Conservation (phyloP, 1,140 invertebrate species). For the Battus philenor region DNA sequence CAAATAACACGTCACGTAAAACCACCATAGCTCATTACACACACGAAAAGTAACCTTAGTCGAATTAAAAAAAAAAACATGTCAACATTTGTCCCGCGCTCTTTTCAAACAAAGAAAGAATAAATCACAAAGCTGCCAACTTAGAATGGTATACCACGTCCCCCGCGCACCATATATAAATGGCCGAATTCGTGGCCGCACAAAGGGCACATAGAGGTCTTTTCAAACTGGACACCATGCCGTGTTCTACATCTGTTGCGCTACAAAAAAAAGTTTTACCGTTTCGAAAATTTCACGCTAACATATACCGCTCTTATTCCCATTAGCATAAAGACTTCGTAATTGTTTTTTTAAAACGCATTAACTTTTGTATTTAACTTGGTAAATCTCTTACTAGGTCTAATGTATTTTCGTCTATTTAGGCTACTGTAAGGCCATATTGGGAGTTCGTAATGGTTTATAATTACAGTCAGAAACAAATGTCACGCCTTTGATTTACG, state of each 20-base stretch:
- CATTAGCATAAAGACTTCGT: slow-evolving; percentile 19
- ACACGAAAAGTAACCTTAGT: slow-evolving; percentile 41
- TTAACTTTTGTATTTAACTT: neutral
- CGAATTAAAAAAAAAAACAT: slow-evolving; percentile 43
- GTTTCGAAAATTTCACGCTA: slow-evolving; percentile 16
- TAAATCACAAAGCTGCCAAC: slow-evolving; percentile 45
- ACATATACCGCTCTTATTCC: slow-evolving; percentile 18
- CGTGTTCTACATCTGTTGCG: slow-evolving; percentile 52
- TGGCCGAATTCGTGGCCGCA: slow-evolving; percentile 27
- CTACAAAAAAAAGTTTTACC: slow-evolving; percentile 37
- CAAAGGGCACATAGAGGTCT: slow-evolving; percentile 44
- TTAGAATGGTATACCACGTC: slow-evolving; percentile 23
- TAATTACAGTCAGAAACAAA: slow-evolving; percentile 35
- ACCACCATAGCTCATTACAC: slow-evolving; percentile 39
- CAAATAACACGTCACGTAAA: slow-evolving; percentile 14
- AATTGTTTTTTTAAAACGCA: slow-evolving; percentile 3
- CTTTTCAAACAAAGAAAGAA: slow-evolving; percentile 60
- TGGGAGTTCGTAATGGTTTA: slow-evolving; percentile 32
- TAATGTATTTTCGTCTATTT: slow-evolving; percentile 32
- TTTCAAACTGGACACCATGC: slow-evolving; percentile 29
- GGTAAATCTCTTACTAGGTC: slow-evolving; percentile 21
- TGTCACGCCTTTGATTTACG: slow-evolving; percentile 24
- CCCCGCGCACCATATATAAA: slow-evolving; percentile 19
- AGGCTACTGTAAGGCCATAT: slow-evolving; percentile 25
- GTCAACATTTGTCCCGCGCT: slow-evolving; percentile 52